Evolutionary conservation across 2,888 invertebrate genomes (phyloP).

Genomic region (Ctenicera cuprea): DNA sequence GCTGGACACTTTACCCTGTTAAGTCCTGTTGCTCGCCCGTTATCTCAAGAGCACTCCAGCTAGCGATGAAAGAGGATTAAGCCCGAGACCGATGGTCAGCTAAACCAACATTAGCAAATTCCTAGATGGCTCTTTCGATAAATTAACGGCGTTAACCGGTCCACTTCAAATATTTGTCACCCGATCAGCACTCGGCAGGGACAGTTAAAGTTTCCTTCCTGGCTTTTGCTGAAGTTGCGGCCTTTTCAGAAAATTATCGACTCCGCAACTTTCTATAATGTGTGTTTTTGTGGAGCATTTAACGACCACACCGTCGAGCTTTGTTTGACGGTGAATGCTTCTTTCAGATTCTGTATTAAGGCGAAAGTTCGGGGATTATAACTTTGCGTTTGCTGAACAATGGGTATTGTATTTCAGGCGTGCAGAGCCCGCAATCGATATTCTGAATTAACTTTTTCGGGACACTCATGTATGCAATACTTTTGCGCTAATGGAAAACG

Average conservation of each 20-base stretch:
- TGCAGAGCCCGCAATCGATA: slow-evolving; percentile 29
- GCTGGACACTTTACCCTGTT: slow-evolving; percentile 32
- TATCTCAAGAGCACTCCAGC: slow-evolving; percentile 36
- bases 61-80: slow-evolving; percentile 42
- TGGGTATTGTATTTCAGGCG: slow-evolving; percentile 41
- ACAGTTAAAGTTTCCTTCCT: background rate
- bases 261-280: slow-evolving; percentile 30
- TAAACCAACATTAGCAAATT: slow-evolving; percentile 29
- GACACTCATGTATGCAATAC: background rate
- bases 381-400: slow-evolving; percentile 41
- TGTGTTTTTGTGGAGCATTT: slow-evolving; percentile 26
- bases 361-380: slow-evolving; percentile 40
- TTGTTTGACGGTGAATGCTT: slow-evolving; percentile 30
- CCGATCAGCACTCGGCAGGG: background rate
- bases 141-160: slow-evolving; percentile 21
- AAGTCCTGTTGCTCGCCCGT: slow-evolving; percentile 41
- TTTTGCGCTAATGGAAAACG: background rate
- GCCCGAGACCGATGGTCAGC: slow-evolving; percentile 31
- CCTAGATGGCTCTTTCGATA: slow-evolving; percentile 15
- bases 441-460: slow-evolving; percentile 38
- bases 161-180: slow-evolving; percentile 30
- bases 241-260: slow-evolving; percentile 18
- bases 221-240: slow-evolving; percentile 17
- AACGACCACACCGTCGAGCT: slow-evolving; percentile 32
- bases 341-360: slow-evolving; percentile 37